Base-by-base conservation (phyloP, 2,113 vertebrate genomes). In the Haemorhous mexicanus region DNA sequence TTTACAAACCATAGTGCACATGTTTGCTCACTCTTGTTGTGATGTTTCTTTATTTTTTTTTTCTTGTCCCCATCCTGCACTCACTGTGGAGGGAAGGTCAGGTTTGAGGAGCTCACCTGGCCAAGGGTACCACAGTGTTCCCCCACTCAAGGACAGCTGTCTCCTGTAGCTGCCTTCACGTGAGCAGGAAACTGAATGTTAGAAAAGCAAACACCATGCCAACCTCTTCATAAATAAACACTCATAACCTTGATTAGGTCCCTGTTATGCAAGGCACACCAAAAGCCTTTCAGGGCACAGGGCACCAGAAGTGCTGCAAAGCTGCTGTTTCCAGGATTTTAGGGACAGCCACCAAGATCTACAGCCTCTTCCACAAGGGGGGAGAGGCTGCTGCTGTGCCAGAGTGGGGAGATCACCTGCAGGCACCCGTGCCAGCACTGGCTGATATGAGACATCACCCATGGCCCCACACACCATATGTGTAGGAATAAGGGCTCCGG, bases 391-490 rank as follows among this genome's bases (percentile, higher is more conserved):
- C 35, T 33, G 44, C 43, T 66, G 44, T 35, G 53, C 32, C 58
- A 55, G 35, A 3, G 2, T 2, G 4, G 46, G 28, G 13, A 81
- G 13, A 56, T 23, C 64, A 76, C 16, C 67, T 27, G 33, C 47
- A 41, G 2, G 6, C 27, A 7, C 67, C 37, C 17, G 18, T 4
- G 5, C 16, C 3, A 6, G 67, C 58, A 22, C 28, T 10, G 27
- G 32, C 8, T 9, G 6, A 49, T 1, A 8, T 5, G 53, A 19
- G 79, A 30, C 35, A 41, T 59, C 79, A 43, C 3, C 44, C 73
- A 28, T 0, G 2, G 90, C 17, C 50, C 37, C 6, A 9, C 2
- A 44, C 35, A 16, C 35, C 24, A 0, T 0, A 2, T 21, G 22
- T 56, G 59, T 7, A 47, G 30, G 46, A 80, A 43, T 35, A 64